A percentile compares a stretch with the other conserved stretches of the same genome.
phyloP scores from a whole-genome alignment of 2,797 vertebrate genomes.

The Pangasius mekongensis region DNA sequence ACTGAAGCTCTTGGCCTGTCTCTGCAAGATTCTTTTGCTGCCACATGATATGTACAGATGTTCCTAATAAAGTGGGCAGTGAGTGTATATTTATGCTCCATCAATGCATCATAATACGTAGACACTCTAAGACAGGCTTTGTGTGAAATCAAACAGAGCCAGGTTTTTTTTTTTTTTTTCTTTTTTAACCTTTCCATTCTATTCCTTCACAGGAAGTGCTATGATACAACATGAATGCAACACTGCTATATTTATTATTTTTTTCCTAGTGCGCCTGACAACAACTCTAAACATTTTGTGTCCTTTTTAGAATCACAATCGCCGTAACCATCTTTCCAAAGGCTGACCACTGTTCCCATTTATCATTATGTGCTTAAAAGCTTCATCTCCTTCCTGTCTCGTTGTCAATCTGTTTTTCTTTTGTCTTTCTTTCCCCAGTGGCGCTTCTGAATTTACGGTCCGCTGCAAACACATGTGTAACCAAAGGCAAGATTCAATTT shows the following conservation, averaged over 20 bases:
- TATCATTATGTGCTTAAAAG: neutral
- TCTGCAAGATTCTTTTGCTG: neutral
- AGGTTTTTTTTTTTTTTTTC: no score
- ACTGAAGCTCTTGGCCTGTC: neutral
- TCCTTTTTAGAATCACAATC: neutral
- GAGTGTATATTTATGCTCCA: neutral
- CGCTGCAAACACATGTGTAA: conserved; percentile 14
- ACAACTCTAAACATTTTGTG: neutral
- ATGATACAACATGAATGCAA: neutral
- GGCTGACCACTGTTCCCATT: neutral
- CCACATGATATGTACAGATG: neutral
- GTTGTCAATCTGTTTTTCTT: neutral
- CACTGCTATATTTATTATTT: neutral
- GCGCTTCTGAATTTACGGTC: neutral
- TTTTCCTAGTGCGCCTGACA: neutral
- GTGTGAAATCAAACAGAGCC: neutral
- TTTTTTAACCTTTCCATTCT: neutral
- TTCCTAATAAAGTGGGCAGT: neutral
- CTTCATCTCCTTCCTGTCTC: neutral
- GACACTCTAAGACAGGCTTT: neutral
- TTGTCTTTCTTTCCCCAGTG: neutral
- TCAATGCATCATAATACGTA: neutral
- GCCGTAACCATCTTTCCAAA: neutral
- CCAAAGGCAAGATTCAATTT: conserved; percentile 9
- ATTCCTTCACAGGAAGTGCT: neutral